These are phyloP conservation scores for Gallinago paraguaiae DNA, from an alignment of 2,113 vertebrate genomes.

Conservation along the genomic window DNA sequence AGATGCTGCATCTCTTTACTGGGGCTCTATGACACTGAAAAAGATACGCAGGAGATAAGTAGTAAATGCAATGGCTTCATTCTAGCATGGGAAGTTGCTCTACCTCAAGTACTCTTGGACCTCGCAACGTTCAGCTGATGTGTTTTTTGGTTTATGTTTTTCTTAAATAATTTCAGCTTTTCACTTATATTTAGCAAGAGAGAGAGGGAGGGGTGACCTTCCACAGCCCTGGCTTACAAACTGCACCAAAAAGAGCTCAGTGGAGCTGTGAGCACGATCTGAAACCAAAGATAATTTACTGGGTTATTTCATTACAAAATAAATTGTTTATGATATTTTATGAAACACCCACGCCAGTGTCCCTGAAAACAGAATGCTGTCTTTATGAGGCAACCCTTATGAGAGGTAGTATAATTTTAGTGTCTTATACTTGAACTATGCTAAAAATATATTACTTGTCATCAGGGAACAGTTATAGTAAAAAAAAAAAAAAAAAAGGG, in stretches of 20 bases:
- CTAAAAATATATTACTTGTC: constrained; percentile 36
- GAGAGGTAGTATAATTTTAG: constrained; percentile 13
- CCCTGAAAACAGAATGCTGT: constrained; percentile 41
- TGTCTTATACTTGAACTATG: neutral
- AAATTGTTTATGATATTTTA: constrained; percentile 44
- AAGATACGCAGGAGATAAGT: neutral
- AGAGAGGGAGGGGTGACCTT: neutral
- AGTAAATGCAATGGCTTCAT: neutral
- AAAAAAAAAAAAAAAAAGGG: neutral
- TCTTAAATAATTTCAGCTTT: neutral
- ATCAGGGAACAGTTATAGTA: neutral
- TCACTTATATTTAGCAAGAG: neutral
- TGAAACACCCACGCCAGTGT: constrained; percentile 1
- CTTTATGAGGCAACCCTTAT: constrained; percentile 8
- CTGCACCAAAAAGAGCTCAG: neutral
- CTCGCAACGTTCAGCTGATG: neutral
- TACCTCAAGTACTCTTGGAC: neutral
- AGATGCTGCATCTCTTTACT: neutral
- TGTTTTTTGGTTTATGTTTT: neutral
- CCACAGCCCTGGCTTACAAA: neutral
- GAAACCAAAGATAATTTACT: neutral
- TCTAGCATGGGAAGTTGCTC: neutral
- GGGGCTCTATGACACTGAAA: neutral
- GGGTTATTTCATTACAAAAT: constrained; percentile 14
- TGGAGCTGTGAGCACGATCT: neutral